phyloP scores from a whole-genome alignment of 2,113 vertebrate genomes.

The Tachysurus fulvidraco region DNA sequence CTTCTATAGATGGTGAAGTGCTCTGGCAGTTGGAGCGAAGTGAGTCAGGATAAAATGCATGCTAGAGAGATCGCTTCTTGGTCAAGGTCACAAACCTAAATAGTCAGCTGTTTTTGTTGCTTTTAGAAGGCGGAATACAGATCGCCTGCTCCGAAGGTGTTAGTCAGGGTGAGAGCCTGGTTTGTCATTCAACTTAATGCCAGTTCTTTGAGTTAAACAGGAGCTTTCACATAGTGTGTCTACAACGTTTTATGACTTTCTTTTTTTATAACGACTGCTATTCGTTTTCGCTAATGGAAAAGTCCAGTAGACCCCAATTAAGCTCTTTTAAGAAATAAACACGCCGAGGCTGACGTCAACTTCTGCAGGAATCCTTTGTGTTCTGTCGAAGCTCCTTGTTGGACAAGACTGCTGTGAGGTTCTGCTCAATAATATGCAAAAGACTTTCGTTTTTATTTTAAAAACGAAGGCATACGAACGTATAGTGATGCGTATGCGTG shows the following conservation, averaged over 20 bases:
- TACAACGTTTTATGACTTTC: not conserved
- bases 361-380: not conserved
- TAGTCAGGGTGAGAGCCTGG: not conserved
- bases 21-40: constrained; percentile 81
- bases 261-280: not conserved
- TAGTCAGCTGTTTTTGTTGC: constrained; percentile 77
- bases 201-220: not conserved
- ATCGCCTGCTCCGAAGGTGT: constrained; percentile 9
- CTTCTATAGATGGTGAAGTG: constrained; percentile 98
- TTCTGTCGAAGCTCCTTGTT: not conserved
- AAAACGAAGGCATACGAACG: not conserved
- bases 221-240: not conserved
- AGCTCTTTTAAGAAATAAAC: not conserved
- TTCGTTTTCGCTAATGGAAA: not conserved
- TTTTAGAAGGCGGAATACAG: constrained; percentile 41
- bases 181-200: not conserved
- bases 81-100: constrained; percentile 90
- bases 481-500: no score
- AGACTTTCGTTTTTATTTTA: not conserved
- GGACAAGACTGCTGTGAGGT: not conserved
- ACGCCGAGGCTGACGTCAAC: not conserved
- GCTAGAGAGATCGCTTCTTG: constrained; percentile 77
- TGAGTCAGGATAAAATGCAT: constrained; percentile 86
- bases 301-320: not conserved
- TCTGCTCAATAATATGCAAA: not conserved